Evolutionary conservation across 2,888 invertebrate genomes (phyloP), one percentile per base, ranked within the genome.

Genomic region (Alcis repandata): DNA sequence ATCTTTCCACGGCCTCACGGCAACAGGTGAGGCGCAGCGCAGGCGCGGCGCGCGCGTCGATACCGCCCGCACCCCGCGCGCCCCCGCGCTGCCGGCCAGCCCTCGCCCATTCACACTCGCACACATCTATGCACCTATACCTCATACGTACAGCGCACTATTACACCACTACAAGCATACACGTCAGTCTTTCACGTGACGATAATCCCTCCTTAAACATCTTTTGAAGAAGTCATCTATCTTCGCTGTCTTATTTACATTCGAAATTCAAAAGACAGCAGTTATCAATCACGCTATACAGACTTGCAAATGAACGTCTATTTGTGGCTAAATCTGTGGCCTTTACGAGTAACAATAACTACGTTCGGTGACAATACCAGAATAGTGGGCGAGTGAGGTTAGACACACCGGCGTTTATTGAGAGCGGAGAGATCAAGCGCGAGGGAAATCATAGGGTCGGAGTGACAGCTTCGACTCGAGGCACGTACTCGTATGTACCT

Each of bases 1-100:
- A 91, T 87, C 83, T 91, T 92, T 92, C 91, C 92, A 90, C 83
- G 90, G 88, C 85, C 87, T 91, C 80, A 83, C 88, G 87, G 92
- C 92, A 93, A 93, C 92, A 93, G 92, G 92, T 93, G 90, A 84
- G 73, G 74, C 76, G 78, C 80, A 76, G 88, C 91, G 91, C 91
- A 90, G 79, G 91, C 91, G 92, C 86, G 89, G 83, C 88, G 85
- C 78, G 82, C 89, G 84, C 87, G 91, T 91, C 92, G 88, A 91
- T 91, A 90, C 90, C 88, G 76, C 88, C 64, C 86, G 60, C 33
- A 19, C 60, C 79, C 84, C 83, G 77, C 79, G 73, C 77, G 73
- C 75, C 76, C 74, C 72, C 72, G 63, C 81, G 57, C 79, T 63
- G 73, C 72, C 53, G 41, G 70, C 79, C 83, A 77, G 77, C 81